These are phyloP conservation scores for Cardinalis cardinalis DNA, from an alignment of 2,113 vertebrate genomes.

Conservation along the genomic window DNA sequence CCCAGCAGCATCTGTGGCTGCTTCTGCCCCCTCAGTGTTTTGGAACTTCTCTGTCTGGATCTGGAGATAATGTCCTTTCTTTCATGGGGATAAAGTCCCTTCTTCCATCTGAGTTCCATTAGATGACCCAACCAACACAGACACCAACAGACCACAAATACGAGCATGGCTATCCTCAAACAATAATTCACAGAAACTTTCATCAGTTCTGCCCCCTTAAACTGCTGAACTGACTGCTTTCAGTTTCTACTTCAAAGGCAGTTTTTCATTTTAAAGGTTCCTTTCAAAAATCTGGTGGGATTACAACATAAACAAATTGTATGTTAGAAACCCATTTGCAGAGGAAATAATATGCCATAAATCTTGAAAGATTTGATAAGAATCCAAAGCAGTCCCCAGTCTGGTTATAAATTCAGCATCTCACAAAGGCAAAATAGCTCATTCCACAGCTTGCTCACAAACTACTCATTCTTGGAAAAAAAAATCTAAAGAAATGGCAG, in stretches of 20 bases:
- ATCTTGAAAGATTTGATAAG: slow-evolving; percentile 42
- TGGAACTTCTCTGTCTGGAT: background rate
- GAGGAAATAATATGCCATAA: slow-evolving; percentile 45
- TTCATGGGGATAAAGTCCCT: background rate
- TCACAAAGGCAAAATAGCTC: slow-evolving; percentile 30
- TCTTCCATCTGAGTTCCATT: background rate
- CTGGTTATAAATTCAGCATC: slow-evolving; percentile 26
- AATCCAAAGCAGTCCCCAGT: slow-evolving; percentile 8
- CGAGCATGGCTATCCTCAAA: fast-evolving
- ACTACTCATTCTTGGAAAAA: slow-evolving; percentile 19
- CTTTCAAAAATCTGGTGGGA: background rate
- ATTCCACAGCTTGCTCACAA: slow-evolving; percentile 3
- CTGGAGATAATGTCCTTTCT: background rate
- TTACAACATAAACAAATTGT: slow-evolving; percentile 38
- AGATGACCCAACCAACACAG: background rate
- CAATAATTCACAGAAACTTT: background rate
- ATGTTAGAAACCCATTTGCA: slow-evolving; percentile 40
- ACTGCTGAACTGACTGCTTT: slow-evolving; percentile 12
- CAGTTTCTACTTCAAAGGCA: slow-evolving; percentile 34
- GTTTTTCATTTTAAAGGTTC: slow-evolving; percentile 24
- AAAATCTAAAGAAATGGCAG: slow-evolving; percentile 43
- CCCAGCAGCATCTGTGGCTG: background rate
- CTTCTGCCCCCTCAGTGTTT: background rate
- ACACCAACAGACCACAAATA: background rate
- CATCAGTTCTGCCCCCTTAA: background rate